Base-by-base conservation (phyloP, 2,888 invertebrate species). In the Plebejus argus region DNA sequence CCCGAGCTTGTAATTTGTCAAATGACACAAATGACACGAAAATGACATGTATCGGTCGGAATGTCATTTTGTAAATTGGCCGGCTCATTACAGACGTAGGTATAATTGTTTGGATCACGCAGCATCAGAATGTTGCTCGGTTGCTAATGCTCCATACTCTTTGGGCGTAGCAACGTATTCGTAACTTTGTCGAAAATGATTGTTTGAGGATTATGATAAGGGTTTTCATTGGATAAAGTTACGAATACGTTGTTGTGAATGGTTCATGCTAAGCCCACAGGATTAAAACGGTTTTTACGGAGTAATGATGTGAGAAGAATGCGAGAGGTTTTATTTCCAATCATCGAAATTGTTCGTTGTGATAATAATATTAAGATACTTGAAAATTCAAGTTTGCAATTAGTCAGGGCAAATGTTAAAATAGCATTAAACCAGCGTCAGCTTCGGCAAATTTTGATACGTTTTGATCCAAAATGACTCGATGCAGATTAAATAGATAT, bases 51-150 rank as follows among this genome's bases (percentile, higher is more conserved):
- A 83, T 84, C 83, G 83, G 82, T 83, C 77, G 83, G 84, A 84
- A 85, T 84, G 83, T 84, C 84, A 84, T 84, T 84, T 84, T 79
- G 82, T 83, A 85, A 85, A 85, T 85, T 84, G 82, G 82, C 80
- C 78, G 79, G 66, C 78, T 79, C 80, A 83, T 83, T 83, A 83
- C 82, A 77, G 81, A 79, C 75, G 79, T 80, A 81, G 80, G 80
- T 75, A 81, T 85, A 83, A 85, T 85, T 82, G 82, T 80, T 82
- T 81, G 79, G 80, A 81, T 83, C 84, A 84, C 84, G 84, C 83
- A 83, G 80, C 76, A 78, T 77, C 72, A 78, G 84, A 83, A 84
- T 85, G 83, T 81, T 79, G 81, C 45, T 61, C 12, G 23, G 23
- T 23, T n/a, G 20, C n/a, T n/a, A n/a, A n/a, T n/a, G n/a, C 23